Evolutionary conservation across 2,797 vertebrate genomes (phyloP), one percentile per base, ranked within the genome.

Genomic region (Galago senegalensis): DNA sequence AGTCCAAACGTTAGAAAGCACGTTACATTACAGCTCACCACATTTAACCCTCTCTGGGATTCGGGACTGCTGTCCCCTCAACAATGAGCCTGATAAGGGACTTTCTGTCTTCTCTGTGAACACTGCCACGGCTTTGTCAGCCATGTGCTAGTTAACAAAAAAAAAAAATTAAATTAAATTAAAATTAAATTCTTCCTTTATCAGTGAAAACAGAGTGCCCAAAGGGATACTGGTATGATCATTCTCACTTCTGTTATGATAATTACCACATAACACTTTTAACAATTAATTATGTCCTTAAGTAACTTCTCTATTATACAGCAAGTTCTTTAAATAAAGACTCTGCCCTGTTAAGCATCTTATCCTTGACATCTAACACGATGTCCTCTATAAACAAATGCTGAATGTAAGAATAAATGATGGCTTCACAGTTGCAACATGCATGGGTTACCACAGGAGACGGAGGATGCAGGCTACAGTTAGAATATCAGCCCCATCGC

Each of bases 1-100:
- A 94, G 85, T 90, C 77, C 23, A 49, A 90, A 94, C 76, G 25
- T 96, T 69, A 89, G 72, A 94, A 93, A 94, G 67, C 53, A 58
- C 40, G 21, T 27, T 84, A 86, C 58, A n/a, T 27, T 84, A 86
- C 0, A 84, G 27, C 40, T 86, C 31, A 31, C 43, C 77, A 90
- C 27, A 37, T 83, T 95, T 90, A 92, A 82, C 11, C 29, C 11
- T 76, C 46, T 72, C 40, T 9, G 20, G 46, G 73, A 72, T 34
- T 79, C 31, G 43, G 5, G 58, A 27, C 3, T 37, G 25, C 3
- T 40, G 0, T 29, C 20, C 20, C n/a, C 27, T 92, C 37, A 56
- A 5, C 12, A 18, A n/a, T 25, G 5, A 61, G 11, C 37, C 85
- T 86, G 53, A 31, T 34, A 25, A 96, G 9, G 7, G 53, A 61